phyloP scores from a whole-genome alignment of 1,140 invertebrate genomes.

The Oryzaephilus surinamensis region DNA sequence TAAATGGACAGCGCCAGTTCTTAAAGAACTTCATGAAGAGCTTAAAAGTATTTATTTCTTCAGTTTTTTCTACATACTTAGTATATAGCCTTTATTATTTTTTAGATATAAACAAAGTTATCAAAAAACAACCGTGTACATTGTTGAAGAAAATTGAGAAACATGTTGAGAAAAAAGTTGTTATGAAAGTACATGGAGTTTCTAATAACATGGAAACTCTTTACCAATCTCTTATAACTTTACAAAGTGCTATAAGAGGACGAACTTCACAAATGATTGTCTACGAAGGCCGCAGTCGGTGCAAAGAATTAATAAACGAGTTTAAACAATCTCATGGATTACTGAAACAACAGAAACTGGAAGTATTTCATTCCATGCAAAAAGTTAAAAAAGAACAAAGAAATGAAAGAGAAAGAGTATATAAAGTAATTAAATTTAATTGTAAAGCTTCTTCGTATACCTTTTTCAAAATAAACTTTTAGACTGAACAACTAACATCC shows the following conservation, averaged over 20 bases:
- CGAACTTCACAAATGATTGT: constrained; percentile 58
- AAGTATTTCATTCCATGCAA: constrained; percentile 38
- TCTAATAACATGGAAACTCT: neutral
- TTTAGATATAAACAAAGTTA: neutral
- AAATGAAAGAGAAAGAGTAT: constrained; percentile 18
- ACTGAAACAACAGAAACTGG: constrained; percentile 38
- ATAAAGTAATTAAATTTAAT: constrained; percentile 11
- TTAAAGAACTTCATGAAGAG: constrained; percentile 46
- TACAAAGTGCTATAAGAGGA: constrained; percentile 57
- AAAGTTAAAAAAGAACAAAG: constrained; percentile 37
- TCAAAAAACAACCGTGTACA: constrained; percentile 9
- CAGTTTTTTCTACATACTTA: neutral
- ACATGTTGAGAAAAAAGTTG: no score
- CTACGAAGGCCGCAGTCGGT: constrained; percentile 54
- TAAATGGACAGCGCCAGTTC: constrained; percentile 49
- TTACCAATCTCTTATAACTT: constrained; percentile 42
- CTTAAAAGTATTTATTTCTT: constrained; percentile 20
- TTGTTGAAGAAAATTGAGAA: constrained; percentile 13
- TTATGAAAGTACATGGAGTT: no score
- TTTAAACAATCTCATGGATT: constrained; percentile 52
- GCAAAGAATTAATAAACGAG: constrained; percentile 56
- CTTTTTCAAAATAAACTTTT: constrained; percentile 13
- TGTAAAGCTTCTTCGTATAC: constrained; percentile 2
- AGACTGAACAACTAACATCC: constrained; percentile 39
- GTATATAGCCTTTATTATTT: neutral